Conservation (phyloP, 2,113 vertebrate species). For the Oryctolagus cuniculus region DNA sequence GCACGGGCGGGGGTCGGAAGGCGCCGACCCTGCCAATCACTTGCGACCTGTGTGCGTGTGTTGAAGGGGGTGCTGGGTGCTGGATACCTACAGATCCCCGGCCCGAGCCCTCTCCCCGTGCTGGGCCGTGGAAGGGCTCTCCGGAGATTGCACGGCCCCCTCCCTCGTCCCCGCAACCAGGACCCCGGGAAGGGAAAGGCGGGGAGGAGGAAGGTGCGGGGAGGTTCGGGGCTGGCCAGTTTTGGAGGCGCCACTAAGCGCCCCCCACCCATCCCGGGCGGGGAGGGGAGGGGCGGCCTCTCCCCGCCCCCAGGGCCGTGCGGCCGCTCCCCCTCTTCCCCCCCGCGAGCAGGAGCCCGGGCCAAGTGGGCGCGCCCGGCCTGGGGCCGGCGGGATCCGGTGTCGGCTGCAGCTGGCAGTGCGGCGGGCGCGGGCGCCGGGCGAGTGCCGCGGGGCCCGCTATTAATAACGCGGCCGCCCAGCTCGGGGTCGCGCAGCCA, state of each 20-base stretch:
- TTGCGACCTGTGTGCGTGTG: too few species aligned
- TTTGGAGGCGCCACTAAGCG: neutral
- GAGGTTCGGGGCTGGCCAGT: neutral
- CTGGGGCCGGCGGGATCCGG: slow-evolving; percentile 77
- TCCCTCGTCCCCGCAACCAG: neutral
- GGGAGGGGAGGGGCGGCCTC: slow-evolving; percentile 52
- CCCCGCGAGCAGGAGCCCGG: slow-evolving; percentile 25
- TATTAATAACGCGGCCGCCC: slow-evolving; percentile 87
- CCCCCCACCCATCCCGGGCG: neutral
- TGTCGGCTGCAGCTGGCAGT: slow-evolving; percentile 85
- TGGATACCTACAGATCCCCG: neutral
- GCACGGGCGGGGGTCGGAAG: neutral
- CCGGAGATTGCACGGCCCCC: neutral
- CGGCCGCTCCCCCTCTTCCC: slow-evolving; percentile 68
- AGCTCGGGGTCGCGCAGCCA: slow-evolving; percentile 80
- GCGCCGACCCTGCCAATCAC: neutral
- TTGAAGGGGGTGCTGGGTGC: neutral
- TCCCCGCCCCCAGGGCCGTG: slow-evolving; percentile 71
- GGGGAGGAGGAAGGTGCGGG: slow-evolving; percentile 20
- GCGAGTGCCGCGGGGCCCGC: slow-evolving; percentile 63
- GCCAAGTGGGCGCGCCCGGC: slow-evolving; percentile 80
- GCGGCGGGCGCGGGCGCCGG: slow-evolving; percentile 78
- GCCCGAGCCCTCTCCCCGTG: neutral
- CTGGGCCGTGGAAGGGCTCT: neutral
- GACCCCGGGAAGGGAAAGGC: neutral